These are phyloP conservation scores for Sarcophaga rosellei DNA, from an alignment of 2,888 invertebrate genomes.

Conservation along the genomic window DNA sequence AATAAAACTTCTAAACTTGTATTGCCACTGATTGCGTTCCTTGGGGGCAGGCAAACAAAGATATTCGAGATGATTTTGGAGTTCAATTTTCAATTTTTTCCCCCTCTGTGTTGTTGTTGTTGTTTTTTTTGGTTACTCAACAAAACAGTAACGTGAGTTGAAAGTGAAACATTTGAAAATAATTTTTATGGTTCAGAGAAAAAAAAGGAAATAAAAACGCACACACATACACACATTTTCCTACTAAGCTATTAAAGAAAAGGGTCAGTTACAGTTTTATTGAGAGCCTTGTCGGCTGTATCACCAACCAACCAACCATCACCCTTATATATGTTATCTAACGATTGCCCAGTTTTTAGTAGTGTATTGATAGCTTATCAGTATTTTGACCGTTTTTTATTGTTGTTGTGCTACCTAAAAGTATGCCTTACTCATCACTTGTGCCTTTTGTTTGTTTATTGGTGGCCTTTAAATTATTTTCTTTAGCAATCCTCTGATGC, in stretches of 20 bases:
- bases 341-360: conserved; percentile 44
- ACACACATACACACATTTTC: not conserved
- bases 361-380: conserved; percentile 60
- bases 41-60: conserved; percentile 27
- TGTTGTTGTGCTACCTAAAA: conserved; percentile 5
- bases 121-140: conserved; percentile 23
- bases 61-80: too few species aligned
- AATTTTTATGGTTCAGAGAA: conserved; percentile 39
- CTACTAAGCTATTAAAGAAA: too few species aligned
- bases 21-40: conserved; percentile 43
- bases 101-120: not conserved
- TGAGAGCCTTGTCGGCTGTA: too few species aligned
- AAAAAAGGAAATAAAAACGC: not conserved
- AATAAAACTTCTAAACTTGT: conserved; percentile 46
- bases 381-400: not conserved
- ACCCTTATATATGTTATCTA: conserved; percentile 5
- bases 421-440: conserved; percentile 7
- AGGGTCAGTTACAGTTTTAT: too few species aligned
- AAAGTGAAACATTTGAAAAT: conserved; percentile 57
- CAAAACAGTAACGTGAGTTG: conserved; percentile 49
- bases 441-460: conserved; percentile 8
- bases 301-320: too few species aligned
- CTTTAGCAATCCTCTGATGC: not conserved
- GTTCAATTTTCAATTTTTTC: not conserved
- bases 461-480: not conserved